Base-by-base conservation (phyloP, 64 coral and sea anemone genomes). In the Stylophora pistillata region DNA sequence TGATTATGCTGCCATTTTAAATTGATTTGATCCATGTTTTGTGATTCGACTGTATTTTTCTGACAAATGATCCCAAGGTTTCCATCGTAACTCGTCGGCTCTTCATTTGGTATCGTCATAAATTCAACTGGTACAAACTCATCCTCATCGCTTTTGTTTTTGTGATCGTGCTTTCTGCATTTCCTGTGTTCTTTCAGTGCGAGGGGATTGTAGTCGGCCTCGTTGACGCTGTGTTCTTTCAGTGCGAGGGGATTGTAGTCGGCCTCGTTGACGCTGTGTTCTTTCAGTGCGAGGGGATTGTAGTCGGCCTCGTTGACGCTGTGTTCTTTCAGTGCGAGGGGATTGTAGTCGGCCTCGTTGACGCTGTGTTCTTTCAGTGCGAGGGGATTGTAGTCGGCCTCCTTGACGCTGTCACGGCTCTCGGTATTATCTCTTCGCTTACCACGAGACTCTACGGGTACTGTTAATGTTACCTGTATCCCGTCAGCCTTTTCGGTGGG, bases 401-500 rank as follows among this genome's bases (percentile, higher is more conserved):
- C 64, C 25, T 68, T 68, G 0, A 27, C 23, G 26, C 64, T 25
- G 21, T 27, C 25, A 9, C 64, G 64, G 25, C 64, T 68, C 26
- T 23, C 80, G 41, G n/a, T 83, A 25, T 7, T 68, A 13, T 53
- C 18, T n/a, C 33, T 84, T 27, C 80, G 17, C n/a, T 84, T 84
- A 20, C 80, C 62, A 37, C 69, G 33, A 55, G 21, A 69, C 21
- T 84, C 61, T 4, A 69, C 61, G 20, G 80, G 80, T 5, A 84
- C 80, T 13, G 60, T 84, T 13, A 84, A 37, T 16, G 80, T 84
- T 16, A 9, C 77, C 10, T 60, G 77, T 16, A 32, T 59, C 57
- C 31, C 15, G 14, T 82, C 78, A 63, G 13, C 15, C 31, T 82
- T 82, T 65, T 58, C 18, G 10, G 60, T 63, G 18, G 62, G 62